Evolutionary conservation across 2,113 vertebrate species (phyloP), one percentile per base, ranked within the genome.

Genomic region (Puntigrus tetrazona): DNA sequence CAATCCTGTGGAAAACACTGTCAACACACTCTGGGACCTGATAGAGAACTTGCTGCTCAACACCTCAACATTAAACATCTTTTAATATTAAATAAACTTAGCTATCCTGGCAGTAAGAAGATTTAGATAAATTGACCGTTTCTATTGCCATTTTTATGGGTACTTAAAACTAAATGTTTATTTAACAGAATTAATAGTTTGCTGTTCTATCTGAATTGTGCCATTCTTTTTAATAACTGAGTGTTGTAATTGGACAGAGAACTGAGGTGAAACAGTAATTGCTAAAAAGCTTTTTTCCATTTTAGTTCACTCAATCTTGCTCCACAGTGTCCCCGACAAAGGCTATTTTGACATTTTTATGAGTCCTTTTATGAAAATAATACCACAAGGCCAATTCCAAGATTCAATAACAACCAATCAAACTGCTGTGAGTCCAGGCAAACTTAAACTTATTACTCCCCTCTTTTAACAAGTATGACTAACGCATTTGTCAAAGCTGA

Each of bases 241-340:
- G 22, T 25, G 52, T 5, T 38, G 31, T 10, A 77, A 77, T 77
- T 41, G 6, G 8, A 41, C 77, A 78, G 55, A 27, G n/a, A 41
- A 78, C 43, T 10, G 45, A 75, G 45, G 73, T 75, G 16, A 75
- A 75, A 75, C 43, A 50, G 43, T 75, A 18, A 75, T 75, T 50
- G 50, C 25, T 50, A 7, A 25, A 75, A 50, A 31, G 27, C 72
- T 10, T 5, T 50, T 31, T 22, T 31, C n/a, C 25, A 50, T 75
- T 20, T 31, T 25, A 75, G 14, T 50, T 75, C 43, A 31, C 25
- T 50, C 25, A 75, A 31, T 50, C 16, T 31, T n/a, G n/a, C 70
- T 25, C 1, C 10, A 73, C 10, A 0, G 22, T 7, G 43, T 50
- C 27, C 73, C 43, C 45, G 47, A 27, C 59, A 63, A 29, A 63